Evolutionary conservation across 2,113 vertebrate genomes (phyloP).

Genomic region (Lates calcarifer): DNA sequence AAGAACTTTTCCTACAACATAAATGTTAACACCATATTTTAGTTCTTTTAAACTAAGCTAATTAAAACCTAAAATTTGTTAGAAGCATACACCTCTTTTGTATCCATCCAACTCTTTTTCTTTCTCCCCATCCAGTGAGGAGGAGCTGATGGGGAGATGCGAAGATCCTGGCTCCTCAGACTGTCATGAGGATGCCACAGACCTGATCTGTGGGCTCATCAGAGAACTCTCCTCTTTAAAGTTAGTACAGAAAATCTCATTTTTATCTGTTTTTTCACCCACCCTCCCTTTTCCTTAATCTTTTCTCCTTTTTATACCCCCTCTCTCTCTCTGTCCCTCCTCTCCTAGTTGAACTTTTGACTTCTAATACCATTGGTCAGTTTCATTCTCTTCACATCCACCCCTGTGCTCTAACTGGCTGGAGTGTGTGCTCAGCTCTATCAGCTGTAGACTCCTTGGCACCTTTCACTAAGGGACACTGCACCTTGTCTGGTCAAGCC

Average conservation of each 20-base stretch:
- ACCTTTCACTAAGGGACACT: background rate
- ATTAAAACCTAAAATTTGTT: background rate
- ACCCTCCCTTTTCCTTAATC: background rate
- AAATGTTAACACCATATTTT: background rate
- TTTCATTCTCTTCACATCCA: background rate
- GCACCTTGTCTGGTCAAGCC: background rate
- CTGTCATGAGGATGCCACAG: conserved; percentile 83
- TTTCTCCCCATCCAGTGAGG: conserved; percentile 55
- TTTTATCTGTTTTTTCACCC: background rate
- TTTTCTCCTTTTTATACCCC: background rate
- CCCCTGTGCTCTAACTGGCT: conserved; percentile 54
- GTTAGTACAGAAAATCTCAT: conserved; percentile 73
- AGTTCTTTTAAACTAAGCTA: background rate
- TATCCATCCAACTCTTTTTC: background rate
- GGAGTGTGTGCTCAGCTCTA: background rate
- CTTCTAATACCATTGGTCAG: conserved; percentile 29
- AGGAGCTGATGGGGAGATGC: conserved; percentile 30
- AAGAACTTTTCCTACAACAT: background rate
- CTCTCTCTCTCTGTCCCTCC: background rate
- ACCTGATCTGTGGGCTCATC: conserved; percentile 85
- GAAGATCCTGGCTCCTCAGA: background rate
- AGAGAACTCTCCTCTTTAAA: conserved; percentile 90
- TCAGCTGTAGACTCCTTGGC: conserved; percentile 32
- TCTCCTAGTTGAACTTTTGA: conserved; percentile 36
- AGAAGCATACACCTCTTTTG: background rate